Percentiles rank a stretch among this genome's conserved stretches.
These are phyloP conservation scores for Onychomys arenicola DNA, from an alignment of 2,797 vertebrate species.

Conservation along the genomic window DNA sequence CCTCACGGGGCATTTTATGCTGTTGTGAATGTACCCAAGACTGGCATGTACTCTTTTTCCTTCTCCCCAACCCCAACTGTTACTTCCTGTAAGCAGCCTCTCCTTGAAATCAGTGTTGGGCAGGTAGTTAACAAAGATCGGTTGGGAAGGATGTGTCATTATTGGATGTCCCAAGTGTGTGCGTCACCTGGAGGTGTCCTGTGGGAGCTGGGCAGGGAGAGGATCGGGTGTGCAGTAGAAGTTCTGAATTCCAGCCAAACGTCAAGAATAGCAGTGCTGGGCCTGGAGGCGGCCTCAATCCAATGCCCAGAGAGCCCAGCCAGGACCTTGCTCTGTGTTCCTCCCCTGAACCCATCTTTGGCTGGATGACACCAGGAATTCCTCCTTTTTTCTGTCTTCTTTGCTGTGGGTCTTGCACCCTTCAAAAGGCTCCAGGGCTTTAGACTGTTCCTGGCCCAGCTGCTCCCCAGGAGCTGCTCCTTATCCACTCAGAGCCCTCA, in stretches of 20 bases:
- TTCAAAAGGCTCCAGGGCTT: neutral
- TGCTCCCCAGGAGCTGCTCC: neutral
- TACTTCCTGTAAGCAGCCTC: neutral
- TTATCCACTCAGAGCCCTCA: accelerated
- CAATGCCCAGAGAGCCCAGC: neutral
- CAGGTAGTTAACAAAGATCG: neutral
- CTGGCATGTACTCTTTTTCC: accelerated
- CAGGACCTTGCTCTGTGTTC: neutral
- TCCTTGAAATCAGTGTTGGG: neutral
- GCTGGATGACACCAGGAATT: neutral
- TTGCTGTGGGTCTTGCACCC: neutral
- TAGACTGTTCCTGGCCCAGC: neutral
- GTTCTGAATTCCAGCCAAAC: neutral
- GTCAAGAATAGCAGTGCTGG: neutral
- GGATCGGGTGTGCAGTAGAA: neutral
- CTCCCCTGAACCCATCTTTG: neutral
- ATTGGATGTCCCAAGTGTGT: neutral
- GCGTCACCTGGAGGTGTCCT: neutral
- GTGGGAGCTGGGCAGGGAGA: neutral
- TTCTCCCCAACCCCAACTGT: neutral
- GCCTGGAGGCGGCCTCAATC: neutral
- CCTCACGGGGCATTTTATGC: neutral
- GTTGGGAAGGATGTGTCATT: neutral
- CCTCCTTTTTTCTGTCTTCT: too few species aligned
- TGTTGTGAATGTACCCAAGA: neutral